These are phyloP conservation scores for Trichomalopsis sarcophagae DNA, from an alignment of 1,140 invertebrate species.

Conservation along the genomic window DNA sequence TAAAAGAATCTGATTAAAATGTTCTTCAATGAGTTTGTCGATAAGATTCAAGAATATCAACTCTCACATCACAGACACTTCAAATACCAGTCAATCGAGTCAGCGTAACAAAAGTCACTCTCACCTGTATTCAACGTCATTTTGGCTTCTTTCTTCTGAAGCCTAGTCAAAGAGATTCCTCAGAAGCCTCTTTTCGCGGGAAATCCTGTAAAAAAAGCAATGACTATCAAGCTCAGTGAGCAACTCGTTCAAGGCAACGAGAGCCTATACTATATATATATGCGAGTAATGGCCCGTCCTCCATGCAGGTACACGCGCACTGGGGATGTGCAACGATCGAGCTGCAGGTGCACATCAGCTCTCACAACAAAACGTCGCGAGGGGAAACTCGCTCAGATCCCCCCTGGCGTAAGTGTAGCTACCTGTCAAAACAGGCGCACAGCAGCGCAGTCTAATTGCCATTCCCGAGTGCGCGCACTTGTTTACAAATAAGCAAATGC, in stretches of 20 bases:
- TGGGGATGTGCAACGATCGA: neutral
- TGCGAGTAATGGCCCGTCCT: no score
- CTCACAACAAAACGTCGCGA: neutral
- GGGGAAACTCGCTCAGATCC: neutral
- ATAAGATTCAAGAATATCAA: no score
- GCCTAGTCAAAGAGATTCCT: conserved; percentile 38
- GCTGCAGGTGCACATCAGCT: neutral
- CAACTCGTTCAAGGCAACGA: neutral
- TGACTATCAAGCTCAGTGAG: neutral
- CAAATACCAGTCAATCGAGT: no score
- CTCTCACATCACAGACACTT: no score
- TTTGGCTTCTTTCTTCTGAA: conserved; percentile 46
- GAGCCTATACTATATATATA: no score
- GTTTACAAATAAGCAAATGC: conserved; percentile 29
- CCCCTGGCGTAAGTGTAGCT: neutral
- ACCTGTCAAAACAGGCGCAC: neutral
- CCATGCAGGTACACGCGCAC: no score
- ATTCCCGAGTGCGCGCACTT: neutral
- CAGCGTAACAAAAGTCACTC: neutral
- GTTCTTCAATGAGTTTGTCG: no score
- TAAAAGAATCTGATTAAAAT: neutral
- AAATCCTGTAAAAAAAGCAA: conserved; percentile 20
- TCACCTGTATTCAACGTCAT: conserved; percentile 68
- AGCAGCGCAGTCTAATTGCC: neutral
- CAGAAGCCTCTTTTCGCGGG: conserved; percentile 23